Evolutionary conservation across 2,113 vertebrate species (phyloP).

Genomic region (Xiphorhynchus elegans): DNA sequence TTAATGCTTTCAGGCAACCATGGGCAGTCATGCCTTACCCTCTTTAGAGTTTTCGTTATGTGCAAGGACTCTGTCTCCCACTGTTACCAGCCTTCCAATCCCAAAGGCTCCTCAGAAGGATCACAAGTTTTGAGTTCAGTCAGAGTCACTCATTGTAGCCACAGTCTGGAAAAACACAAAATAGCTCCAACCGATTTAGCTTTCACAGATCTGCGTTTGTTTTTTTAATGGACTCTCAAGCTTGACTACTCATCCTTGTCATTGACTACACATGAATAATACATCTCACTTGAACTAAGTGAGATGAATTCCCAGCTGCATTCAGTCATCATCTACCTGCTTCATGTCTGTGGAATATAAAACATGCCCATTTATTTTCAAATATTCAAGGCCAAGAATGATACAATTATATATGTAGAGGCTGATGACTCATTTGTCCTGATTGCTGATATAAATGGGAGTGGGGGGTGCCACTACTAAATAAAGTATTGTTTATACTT

Average conservation of each 20-base stretch:
- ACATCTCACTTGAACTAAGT: not conserved
- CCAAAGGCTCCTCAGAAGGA: constrained; percentile 28
- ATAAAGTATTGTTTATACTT: not conserved
- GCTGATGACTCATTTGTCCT: not conserved
- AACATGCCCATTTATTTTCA: constrained; percentile 1
- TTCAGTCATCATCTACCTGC: constrained; percentile 14
- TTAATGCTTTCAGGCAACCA: constrained; percentile 53
- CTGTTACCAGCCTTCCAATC: not conserved
- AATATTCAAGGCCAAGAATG: not conserved
- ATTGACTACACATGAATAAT: constrained; percentile 52
- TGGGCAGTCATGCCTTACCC: constrained; percentile 12
- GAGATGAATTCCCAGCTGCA: constrained; percentile 30
- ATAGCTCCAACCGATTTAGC: not conserved
- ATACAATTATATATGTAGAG: not conserved
- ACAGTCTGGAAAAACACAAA: constrained; percentile 4
- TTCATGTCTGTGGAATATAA: constrained; percentile 20
- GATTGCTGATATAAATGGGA: not conserved
- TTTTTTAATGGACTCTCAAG: constrained; percentile 53
- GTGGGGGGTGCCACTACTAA: not conserved
- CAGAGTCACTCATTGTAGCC: not conserved
- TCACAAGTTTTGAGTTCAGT: not conserved
- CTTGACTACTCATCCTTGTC: constrained; percentile 57
- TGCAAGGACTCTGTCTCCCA: constrained; percentile 11
- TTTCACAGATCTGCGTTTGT: not conserved
- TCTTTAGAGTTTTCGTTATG: not conserved